phyloP scores from a whole-genome alignment of 2,797 vertebrate species.

The Somateria mollissima region DNA sequence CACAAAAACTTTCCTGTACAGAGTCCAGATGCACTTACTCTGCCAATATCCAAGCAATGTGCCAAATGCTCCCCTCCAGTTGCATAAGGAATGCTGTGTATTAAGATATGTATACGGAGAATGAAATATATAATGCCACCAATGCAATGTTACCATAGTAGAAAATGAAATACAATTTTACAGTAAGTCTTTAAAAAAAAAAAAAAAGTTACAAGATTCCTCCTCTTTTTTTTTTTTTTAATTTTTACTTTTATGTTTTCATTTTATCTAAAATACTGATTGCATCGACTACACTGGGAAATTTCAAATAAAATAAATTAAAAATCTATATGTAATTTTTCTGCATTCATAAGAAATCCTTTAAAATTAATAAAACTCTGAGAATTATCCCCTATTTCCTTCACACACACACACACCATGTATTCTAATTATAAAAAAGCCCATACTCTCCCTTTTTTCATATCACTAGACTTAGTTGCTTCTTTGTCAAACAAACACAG shows the following conservation, averaged over 20 bases:
- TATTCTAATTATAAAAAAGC: not conserved
- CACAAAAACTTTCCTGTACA: not conserved
- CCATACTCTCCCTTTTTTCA: not conserved
- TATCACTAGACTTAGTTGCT: not conserved
- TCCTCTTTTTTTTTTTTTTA: not conserved
- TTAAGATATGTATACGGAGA: not conserved
- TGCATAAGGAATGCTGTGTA: not conserved
- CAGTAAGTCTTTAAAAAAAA: not conserved
- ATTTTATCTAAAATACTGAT: not conserved
- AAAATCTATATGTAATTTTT: not conserved
- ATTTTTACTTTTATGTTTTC: not conserved
- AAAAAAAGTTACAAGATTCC: not conserved
- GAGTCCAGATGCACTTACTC: not conserved
- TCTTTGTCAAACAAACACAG: not conserved
- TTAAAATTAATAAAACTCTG: not conserved
- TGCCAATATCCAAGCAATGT: not conserved
- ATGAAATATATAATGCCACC: not conserved
- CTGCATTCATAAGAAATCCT: not conserved
- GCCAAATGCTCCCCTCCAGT: not conserved
- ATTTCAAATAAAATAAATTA: not conserved
- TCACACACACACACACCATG: not conserved
- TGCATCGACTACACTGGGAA: not conserved
- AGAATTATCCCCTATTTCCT: not conserved
- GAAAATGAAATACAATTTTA: not conserved
- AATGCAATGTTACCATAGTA: not conserved